Evolutionary conservation across 2,888 invertebrate species (phyloP), one percentile per base, ranked within the genome.

Genomic region (Idaea biselata): DNA sequence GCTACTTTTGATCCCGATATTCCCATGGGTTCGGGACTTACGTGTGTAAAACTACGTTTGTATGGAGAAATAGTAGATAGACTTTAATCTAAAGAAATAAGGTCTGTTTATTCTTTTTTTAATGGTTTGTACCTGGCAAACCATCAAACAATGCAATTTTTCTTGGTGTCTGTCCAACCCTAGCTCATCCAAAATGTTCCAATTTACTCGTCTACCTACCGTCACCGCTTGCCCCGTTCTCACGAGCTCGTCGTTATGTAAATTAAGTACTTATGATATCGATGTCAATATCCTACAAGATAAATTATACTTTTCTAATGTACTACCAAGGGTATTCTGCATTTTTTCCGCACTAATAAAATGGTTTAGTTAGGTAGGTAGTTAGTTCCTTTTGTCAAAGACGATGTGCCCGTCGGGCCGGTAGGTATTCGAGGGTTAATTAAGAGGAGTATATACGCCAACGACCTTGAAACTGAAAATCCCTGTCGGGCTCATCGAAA

Each of bases 141-240:
- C 55, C n/a, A 55, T 55, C n/a, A 14, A 14, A 44, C 14, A 14
- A 44, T 44, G 14, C 25, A 8, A 14, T 54, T 16, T 17, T 60
- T 56, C 59, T 59, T 33, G 25, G 33, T 25, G 25, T 53, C 31
- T 58, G 17, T 61, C 8, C 70, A 70, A 18, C 68, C 68, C 70
- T 72, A 64, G 57, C 60, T 69, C 70, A 70, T 70, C 68, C 72
- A 59, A 70, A 72, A 68, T 72, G 70, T 72, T 68, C 70, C 72
- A 70, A 67, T 72, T 44, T 44, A 44, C 11, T 62, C 70, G 65
- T 69, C 65, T 71, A 68, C 69, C 69, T 68, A 70, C 60, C 62
- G 68, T 68, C 68, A 63, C 61, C 70, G 60, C 63, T 63, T 18
- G 61, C 66, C 62, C 59, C 63, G 57, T 55, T 61, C 64, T 67